Percentiles rank a stretch among this genome's conserved stretches.
phyloP scores from a whole-genome alignment of 2,113 vertebrate genomes.

The Apteryx owenii region DNA sequence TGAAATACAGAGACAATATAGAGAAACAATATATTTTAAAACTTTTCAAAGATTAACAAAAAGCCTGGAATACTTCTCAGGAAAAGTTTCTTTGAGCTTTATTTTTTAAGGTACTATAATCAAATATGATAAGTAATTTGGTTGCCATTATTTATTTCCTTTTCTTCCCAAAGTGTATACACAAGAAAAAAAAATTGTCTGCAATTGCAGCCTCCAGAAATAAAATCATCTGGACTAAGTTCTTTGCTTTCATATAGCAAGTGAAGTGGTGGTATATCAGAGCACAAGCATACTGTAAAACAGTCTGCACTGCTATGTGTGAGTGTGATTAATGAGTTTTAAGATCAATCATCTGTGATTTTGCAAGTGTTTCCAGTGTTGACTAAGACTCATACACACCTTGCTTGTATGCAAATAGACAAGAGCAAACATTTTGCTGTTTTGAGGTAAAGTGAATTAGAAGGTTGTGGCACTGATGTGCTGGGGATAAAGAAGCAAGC shows the following conservation, averaged over 20 bases:
- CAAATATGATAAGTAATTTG: background rate
- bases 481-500: background rate
- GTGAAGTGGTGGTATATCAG: background rate
- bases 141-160: fast-evolving
- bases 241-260: background rate
- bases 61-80: background rate
- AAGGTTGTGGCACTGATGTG: background rate
- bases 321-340: background rate
- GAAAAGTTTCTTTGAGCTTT: background rate
- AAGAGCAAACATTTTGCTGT: background rate
- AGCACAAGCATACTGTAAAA: background rate
- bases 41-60: background rate
- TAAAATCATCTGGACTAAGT: background rate
- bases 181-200: background rate
- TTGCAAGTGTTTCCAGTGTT: background rate
- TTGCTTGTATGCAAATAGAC: background rate
- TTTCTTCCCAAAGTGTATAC: background rate
- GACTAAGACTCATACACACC: background rate
- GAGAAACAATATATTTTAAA: background rate
- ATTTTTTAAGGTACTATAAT: background rate
- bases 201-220: background rate
- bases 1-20: background rate
- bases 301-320: background rate
- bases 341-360: background rate
- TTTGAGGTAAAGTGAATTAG: background rate